Percentiles rank a stretch among this genome's conserved stretches.
Conservation (phyloP, 1,140 invertebrate species). For the Drosophila ambigua region DNA sequence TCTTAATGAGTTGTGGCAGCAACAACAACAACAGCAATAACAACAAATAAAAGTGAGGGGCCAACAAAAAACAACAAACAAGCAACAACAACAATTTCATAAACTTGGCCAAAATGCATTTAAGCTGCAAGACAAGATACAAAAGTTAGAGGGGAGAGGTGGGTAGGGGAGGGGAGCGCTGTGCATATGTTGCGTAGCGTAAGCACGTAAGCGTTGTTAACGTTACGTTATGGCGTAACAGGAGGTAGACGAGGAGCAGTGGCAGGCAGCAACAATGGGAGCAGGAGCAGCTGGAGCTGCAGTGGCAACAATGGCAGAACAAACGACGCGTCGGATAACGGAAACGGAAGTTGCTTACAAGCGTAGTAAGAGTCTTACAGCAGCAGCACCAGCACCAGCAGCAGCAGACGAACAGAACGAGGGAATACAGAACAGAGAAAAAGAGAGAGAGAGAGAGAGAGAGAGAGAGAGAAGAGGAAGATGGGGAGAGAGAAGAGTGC, state of each 20-base stretch:
- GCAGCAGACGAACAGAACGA: not conserved
- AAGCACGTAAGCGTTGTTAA: slow-evolving; percentile 47
- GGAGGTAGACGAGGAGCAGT: slow-evolving; percentile 3
- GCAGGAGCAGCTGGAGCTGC: slow-evolving; percentile 31
- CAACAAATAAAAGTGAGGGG: slow-evolving; percentile 9
- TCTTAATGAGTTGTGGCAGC: slow-evolving; percentile 69
- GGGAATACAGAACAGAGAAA: not conserved
- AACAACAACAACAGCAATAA: slow-evolving; percentile 8
- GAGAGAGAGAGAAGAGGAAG: slow-evolving; percentile 1
- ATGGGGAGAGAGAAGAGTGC: too few relatives aligned
- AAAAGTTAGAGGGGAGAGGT: slow-evolving; percentile 12
- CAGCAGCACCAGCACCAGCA: slow-evolving; percentile 14
- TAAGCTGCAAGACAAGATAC: slow-evolving; percentile 55
- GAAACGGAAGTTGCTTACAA: slow-evolving; percentile 79
- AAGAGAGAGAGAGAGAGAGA: not conserved
- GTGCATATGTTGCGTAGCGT: slow-evolving; percentile 68
- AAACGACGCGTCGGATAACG: slow-evolving; percentile 71
- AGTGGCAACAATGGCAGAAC: slow-evolving; percentile 66
- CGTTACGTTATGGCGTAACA: too few relatives aligned
- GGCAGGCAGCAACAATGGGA: slow-evolving; percentile 11
- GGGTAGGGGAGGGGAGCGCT: slow-evolving; percentile 11
- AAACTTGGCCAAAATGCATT: slow-evolving; percentile 76
- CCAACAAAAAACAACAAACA: slow-evolving; percentile 11
- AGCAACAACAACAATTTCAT: slow-evolving; percentile 69
- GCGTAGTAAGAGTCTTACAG: slow-evolving; percentile 38